Evolutionary conservation across 2,797 vertebrate species (phyloP), one percentile per base, ranked within the genome.

Genomic region (Craterocephalus amniculus): DNA sequence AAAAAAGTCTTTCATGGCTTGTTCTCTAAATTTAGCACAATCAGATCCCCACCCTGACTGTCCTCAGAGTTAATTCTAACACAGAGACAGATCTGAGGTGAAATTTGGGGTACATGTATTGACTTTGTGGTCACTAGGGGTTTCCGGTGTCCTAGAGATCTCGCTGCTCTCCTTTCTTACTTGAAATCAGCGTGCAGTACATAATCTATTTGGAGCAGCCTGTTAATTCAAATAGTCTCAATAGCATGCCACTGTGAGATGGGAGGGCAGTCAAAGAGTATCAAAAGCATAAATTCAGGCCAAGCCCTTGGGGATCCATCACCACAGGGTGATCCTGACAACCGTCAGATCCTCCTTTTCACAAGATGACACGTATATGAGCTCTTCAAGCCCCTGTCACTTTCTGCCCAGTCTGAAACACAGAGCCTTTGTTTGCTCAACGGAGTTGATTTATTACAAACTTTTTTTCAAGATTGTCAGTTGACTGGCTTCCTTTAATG

Each of bases 331-430:
- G 87, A 83, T 87, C 82, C 81, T 92, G 91, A 93, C 91, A 93
- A 85, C 86, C 90, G 84, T 91, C 90, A 90, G 86, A 88, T 92
- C 87, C 81, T 93, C 91, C 90, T 92, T 91, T 94, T 92, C 84
- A 93, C 70, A 89, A 85, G 85, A 83, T 91, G 92, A 93, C 92
- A 94, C 83, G 76, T 81, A 84, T 84, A 91, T 88, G 90, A 78
- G 87, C 82, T 85, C 81, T 80, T 88, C 80, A 78, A 87, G 72
- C 57, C 66, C 83, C 86, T 83, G 87, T 90, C 90, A 90, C 72
- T 88, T 85, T 81, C 87, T 88, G 89, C 85, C 83, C 76, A 71
- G 68, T 83, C 58, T 72, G 67, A 86, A 75, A 92, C 88, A 91
- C 78, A 90, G 87, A 58, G 63, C 67, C 83, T 92, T 92, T 93